Base-by-base conservation (phyloP, 2,113 vertebrate genomes). In the Sclerurus mexicanus region DNA sequence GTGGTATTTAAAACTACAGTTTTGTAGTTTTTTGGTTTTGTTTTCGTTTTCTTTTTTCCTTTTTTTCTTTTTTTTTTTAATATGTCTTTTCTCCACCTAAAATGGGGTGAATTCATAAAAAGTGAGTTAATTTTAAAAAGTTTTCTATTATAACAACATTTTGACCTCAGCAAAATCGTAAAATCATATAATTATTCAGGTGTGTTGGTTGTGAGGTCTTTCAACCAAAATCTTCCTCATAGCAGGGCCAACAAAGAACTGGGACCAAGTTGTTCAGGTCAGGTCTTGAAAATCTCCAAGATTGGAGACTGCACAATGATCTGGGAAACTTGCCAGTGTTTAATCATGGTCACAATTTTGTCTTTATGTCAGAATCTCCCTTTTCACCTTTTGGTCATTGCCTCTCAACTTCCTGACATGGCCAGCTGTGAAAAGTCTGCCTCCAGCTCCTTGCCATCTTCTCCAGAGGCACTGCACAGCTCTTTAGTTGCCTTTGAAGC, bases 251-350 rank as follows among this genome's bases (percentile, higher is more conserved):
- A 47, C 20, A 64, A 93, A 67, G 40, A 33, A 59, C 3, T 56
- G 21, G 85, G 12, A 39, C 4, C 9, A 42, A 4, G 6, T 49
- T 64, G 4, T 66, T 90, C n/a, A 49, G n/a, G 9, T 49, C 39
- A 40, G 4, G 23, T 79, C 30, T 75, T 75, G 40, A 66, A 74
- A 78, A 78, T n/a, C 21, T 58, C 18, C 7, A 25, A 13, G 22
- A 53, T 6, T 10, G 4, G 5, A 53, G 28, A 24, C 31, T 22
- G 24, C 6, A 46, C 12, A 42, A 23, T 0, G 0, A 42, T 42
- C 40, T 42, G 40, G 37, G 7, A 81, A 71, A 60, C 16, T 58
- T 44, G 18, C 2, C 30, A 42, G 40, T 42, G 40, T 42, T 42
- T 42, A 14, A 42, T 42, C 14, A 6, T 42, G 40, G 40, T 42